These are phyloP conservation scores for Eudyptes chrysolophus DNA, from an alignment of 2,113 vertebrate species.

Conservation along the genomic window DNA sequence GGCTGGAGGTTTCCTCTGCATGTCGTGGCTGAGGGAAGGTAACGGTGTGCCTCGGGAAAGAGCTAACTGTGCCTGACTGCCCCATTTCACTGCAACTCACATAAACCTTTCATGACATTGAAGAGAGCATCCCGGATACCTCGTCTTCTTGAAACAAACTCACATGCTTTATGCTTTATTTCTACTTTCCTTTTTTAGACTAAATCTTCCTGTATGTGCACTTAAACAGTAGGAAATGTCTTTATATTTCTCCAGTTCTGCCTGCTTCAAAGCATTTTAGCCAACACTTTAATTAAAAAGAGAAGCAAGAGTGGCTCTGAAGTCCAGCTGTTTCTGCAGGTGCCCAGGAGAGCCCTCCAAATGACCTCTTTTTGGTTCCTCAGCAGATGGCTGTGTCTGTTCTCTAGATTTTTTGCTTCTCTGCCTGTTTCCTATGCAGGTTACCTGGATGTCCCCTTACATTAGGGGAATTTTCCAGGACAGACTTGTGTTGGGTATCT, in stretches of 20 bases:
- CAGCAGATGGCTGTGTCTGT: not conserved
- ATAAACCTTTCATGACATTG: not conserved
- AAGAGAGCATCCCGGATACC: not conserved
- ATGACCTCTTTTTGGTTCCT: not conserved
- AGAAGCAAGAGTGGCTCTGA: not conserved
- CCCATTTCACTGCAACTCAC: not conserved
- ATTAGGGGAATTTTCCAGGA: not conserved
- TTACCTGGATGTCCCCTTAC: not conserved
- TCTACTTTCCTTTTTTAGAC: not conserved
- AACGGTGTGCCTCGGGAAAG: not conserved
- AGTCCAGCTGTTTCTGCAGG: not conserved
- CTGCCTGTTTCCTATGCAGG: not conserved
- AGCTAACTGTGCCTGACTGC: not conserved
- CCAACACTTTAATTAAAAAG: not conserved
- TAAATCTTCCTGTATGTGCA: not conserved
- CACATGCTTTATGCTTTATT: not conserved
- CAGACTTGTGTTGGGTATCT: not conserved
- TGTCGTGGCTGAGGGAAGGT: not conserved
- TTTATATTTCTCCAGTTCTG: not conserved
- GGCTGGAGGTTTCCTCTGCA: not conserved
- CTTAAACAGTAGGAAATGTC: not conserved
- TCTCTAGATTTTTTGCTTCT: not conserved
- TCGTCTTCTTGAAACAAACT: not conserved
- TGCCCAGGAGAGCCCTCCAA: not conserved
- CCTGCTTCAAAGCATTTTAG: not conserved